Percentiles rank a stretch among this genome's conserved stretches.
Evolutionary conservation across 2,888 invertebrate genomes (phyloP).

Genomic region (Orthosia cruda): DNA sequence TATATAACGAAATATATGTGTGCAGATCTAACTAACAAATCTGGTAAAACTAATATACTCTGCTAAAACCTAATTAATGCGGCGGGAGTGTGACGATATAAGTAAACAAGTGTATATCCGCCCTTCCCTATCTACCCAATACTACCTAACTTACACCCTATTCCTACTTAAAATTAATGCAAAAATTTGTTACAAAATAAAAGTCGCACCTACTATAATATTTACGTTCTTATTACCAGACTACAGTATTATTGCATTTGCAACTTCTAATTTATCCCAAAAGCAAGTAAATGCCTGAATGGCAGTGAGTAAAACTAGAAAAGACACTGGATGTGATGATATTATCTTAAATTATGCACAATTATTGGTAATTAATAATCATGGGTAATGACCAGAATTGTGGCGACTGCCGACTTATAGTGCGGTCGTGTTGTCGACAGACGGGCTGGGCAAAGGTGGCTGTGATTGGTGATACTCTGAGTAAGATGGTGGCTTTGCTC

Average conservation of each 20-base stretch:
- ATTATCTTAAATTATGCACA: slow-evolving; percentile 54
- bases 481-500: neutral
- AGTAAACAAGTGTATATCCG: slow-evolving; percentile 32
- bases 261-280: slow-evolving; percentile 49
- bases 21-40: slow-evolving; percentile 21
- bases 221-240: neutral
- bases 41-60: slow-evolving; percentile 35
- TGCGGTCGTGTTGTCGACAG: neutral
- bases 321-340: slow-evolving; percentile 33
- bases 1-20: slow-evolving; percentile 19
- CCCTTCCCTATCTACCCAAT: slow-evolving; percentile 10
- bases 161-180: slow-evolving; percentile 1
- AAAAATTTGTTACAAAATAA: slow-evolving; percentile 37
- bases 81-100: slow-evolving; percentile 29
- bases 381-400: slow-evolving; percentile 59
- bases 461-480: neutral
- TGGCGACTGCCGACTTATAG: slow-evolving; percentile 63
- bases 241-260: slow-evolving; percentile 20
- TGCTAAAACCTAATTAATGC: slow-evolving; percentile 28
- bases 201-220: slow-evolving; percentile 35
- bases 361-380: slow-evolving; percentile 57
- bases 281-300: slow-evolving; percentile 59
- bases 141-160: slow-evolving; percentile 9
- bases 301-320: slow-evolving; percentile 55
- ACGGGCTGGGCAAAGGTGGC: neutral